Evolutionary conservation across 2,888 invertebrate genomes (phyloP), one percentile per base, ranked within the genome.

Genomic region (Hyles lineata): DNA sequence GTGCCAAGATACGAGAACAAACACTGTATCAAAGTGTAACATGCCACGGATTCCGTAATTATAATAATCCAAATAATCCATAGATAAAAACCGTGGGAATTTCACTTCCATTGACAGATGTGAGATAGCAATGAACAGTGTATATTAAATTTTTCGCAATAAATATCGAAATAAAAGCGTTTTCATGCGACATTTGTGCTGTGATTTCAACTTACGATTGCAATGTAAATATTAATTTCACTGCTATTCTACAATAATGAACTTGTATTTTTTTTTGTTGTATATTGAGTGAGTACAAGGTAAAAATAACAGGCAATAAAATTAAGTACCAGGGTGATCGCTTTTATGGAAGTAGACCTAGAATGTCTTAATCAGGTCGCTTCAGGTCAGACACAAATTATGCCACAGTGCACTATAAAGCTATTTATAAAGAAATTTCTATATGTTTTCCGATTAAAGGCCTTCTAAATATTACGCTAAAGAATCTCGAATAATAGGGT

Each of bases 81-180:
- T 77, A 74, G 80, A 83, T 80, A 83, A 79, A 79, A 74, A 21
- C 80, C 85, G 86, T 89, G 89, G 81, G 89, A 89, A 87, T 78
- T 80, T 77, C 70, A 73, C 71, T 70, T 75, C 74, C 73, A 75
- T 75, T 76, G 75, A 77, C 88, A 88, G 80, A 78, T 85, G 85
- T 73, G 35, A 72, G 73, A 73, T 73, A 73, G 52, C 70, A 35
- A 61, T 52, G 23, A 73, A 55, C 70, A 21, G 70, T 52, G 23
- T 23, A 43, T 58, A 72, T 72, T 63, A 21, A 55, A 67, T 79
- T 84, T 87, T 86, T 85, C 78, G 87, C 88, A 85, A 86, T 72
- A 69, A 52, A 7, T 23, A 67, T 67, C 35, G 70, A 73, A 86
- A 83, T 87, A 83, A 80, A 79, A 84, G 84, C 86, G 85, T 88